phyloP scores from a whole-genome alignment of 2,888 invertebrate genomes.

The Lamproptera curius region DNA sequence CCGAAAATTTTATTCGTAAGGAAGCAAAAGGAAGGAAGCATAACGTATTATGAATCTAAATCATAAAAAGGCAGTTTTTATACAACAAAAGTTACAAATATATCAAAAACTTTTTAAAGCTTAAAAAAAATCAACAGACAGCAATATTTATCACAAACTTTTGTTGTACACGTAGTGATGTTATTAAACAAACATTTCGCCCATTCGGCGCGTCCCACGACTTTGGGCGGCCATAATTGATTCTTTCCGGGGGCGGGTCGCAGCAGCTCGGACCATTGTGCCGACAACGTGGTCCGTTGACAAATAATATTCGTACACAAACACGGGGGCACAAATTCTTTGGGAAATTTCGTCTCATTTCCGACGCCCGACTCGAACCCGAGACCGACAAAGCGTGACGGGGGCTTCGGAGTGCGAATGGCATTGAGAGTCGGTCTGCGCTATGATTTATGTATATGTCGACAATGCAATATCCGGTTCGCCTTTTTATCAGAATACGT shows the following conservation, averaged over 20 bases:
- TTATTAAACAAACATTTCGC: slow-evolving; percentile 78
- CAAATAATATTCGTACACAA: slow-evolving; percentile 66
- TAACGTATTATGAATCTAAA: too few relatives aligned
- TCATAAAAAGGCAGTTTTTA: too few relatives aligned
- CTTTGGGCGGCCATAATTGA: slow-evolving; percentile 68
- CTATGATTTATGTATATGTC: slow-evolving; percentile 61
- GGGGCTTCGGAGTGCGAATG: slow-evolving; percentile 62
- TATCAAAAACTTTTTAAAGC: background rate
- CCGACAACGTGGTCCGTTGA: slow-evolving; percentile 42
- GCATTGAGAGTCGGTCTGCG: slow-evolving; percentile 57
- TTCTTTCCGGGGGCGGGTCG: slow-evolving; percentile 69
- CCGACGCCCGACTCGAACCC: slow-evolving; percentile 66
- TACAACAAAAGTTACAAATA: too few relatives aligned
- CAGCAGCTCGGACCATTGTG: slow-evolving; percentile 53
- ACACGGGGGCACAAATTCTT: slow-evolving; percentile 54
- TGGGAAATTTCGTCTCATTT: slow-evolving; percentile 70
- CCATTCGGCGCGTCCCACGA: slow-evolving; percentile 68
- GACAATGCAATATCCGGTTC: slow-evolving; percentile 22
- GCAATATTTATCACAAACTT: slow-evolving; percentile 68
- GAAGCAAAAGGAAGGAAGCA: too few relatives aligned
- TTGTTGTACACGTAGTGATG: slow-evolving; percentile 65
- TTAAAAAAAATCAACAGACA: background rate
- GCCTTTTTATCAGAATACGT: too few relatives aligned
- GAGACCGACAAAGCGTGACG: slow-evolving; percentile 55
- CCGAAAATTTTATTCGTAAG: too few relatives aligned